phyloP scores from a whole-genome alignment of 2,888 invertebrate species.

The Hemistola chrysoprasaria region DNA sequence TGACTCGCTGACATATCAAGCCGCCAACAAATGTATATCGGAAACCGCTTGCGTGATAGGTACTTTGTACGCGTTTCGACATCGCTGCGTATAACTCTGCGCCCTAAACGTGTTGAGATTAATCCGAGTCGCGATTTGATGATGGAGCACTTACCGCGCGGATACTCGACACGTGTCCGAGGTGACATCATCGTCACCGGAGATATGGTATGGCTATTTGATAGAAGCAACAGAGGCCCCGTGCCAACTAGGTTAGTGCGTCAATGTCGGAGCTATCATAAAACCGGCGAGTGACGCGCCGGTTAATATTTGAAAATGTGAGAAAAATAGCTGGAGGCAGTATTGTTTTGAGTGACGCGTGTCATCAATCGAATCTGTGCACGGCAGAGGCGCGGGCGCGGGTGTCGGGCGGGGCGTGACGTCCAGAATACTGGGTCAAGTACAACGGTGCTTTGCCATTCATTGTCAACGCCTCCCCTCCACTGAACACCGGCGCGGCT shows the following conservation, averaged over 20 bases:
- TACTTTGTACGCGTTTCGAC: conserved; percentile 63
- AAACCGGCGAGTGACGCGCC: conserved; percentile 40
- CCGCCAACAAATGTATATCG: conserved; percentile 63
- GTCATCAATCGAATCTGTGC: conserved; percentile 54
- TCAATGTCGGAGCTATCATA: conserved; percentile 73
- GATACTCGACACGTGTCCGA: conserved; percentile 42
- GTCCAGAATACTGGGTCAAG: conserved; percentile 77
- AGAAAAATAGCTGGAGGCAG: conserved; percentile 36
- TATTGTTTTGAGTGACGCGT: conserved; percentile 48
- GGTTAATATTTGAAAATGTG: conserved; percentile 44
- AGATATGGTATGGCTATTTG: conserved; percentile 43
- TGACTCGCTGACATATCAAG: conserved; percentile 54
- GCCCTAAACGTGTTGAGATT: conserved; percentile 51
- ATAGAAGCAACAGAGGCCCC: conserved; percentile 59
- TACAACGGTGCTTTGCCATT: conserved; percentile 80
- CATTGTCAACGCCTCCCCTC: conserved; percentile 65
- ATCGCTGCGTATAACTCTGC: conserved; percentile 42
- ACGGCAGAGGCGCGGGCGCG: conserved; percentile 35
- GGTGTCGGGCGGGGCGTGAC: conserved; percentile 59
- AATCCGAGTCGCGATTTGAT: conserved; percentile 40
- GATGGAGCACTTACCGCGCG: too few species aligned
- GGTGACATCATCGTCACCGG: conserved; percentile 54
- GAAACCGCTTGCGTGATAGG: conserved; percentile 70
- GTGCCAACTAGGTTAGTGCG: conserved; percentile 74
- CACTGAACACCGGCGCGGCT: conserved; percentile 34